A percentile compares a stretch with the other conserved stretches of the same genome.
phyloP scores from a whole-genome alignment of 2,888 invertebrate species.

The Metalampra italica region DNA sequence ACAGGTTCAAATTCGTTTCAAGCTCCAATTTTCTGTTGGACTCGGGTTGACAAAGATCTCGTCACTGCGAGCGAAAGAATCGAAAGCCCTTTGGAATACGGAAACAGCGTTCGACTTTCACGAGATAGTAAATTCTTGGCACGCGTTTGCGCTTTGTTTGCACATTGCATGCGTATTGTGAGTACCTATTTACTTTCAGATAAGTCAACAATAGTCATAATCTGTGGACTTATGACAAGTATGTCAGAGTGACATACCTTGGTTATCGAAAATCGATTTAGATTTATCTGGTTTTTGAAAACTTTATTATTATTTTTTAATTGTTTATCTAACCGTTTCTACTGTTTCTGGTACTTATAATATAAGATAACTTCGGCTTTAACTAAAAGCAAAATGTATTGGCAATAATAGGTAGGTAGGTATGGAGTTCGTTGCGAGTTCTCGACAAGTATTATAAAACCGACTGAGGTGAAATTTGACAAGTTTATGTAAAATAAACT shows the following conservation, averaged over 20 bases:
- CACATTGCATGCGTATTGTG: constrained; percentile 19
- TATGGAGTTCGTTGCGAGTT: no score
- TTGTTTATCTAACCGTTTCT: no score
- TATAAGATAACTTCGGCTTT: no score
- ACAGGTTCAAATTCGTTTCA: not conserved
- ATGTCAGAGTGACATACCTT: not conserved
- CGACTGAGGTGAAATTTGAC: not conserved
- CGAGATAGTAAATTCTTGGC: constrained; percentile 49
- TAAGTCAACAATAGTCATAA: constrained; percentile 31
- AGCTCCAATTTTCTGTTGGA: not conserved
- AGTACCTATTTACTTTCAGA: constrained; percentile 16
- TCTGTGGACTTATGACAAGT: constrained; percentile 8
- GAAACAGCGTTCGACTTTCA: constrained; percentile 54
- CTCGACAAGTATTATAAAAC: not conserved
- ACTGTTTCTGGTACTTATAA: no score
- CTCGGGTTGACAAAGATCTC: not conserved
- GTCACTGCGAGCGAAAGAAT: constrained; percentile 21
- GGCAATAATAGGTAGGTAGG: no score
- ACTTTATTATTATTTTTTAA: no score
- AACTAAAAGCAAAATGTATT: no score
- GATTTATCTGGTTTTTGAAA: no score
- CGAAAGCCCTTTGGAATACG: constrained; percentile 45
- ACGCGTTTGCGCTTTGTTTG: constrained; percentile 51
- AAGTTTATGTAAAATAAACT: not conserved
- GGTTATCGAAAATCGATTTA: not conserved